phyloP scores from a whole-genome alignment of 2,113 vertebrate species.

The Poeciliopsis turrubarensis region DNA sequence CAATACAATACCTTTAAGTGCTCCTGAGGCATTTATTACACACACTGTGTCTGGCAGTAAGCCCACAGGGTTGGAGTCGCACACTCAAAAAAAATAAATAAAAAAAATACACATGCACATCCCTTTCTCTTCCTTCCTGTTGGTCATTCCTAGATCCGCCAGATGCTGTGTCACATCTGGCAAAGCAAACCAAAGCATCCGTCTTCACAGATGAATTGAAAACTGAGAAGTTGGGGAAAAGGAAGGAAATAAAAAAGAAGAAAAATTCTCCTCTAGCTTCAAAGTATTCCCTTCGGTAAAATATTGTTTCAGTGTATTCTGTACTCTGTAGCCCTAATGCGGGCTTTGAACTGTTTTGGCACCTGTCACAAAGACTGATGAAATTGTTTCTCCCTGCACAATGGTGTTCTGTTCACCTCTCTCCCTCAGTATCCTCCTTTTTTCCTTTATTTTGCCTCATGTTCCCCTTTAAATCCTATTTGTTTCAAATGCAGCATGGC shows the following conservation, averaged over 20 bases:
- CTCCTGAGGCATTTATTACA: background rate
- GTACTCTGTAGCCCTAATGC: slow-evolving; percentile 58
- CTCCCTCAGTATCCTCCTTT: slow-evolving; percentile 9
- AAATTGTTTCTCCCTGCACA: slow-evolving; percentile 51
- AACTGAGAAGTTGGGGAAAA: slow-evolving; percentile 32
- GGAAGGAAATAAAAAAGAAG: slow-evolving; percentile 11
- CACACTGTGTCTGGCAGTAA: background rate
- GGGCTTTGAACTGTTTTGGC: slow-evolving; percentile 67
- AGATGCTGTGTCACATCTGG: slow-evolving; percentile 54
- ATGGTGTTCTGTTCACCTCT: slow-evolving; percentile 28
- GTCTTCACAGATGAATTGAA: slow-evolving; percentile 51
- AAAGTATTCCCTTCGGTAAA: slow-evolving; percentile 59
- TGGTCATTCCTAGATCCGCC: slow-evolving; percentile 29
- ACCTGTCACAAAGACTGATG: slow-evolving; percentile 66
- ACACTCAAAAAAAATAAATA: background rate
- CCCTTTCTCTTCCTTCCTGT: background rate
- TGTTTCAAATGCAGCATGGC: background rate
- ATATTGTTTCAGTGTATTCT: slow-evolving; percentile 65
- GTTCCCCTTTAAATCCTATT: slow-evolving; percentile 4
- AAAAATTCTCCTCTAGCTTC: slow-evolving; percentile 38
- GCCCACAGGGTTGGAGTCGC: background rate
- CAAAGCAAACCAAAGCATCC: slow-evolving; percentile 50
- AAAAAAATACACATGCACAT: slow-evolving; percentile 5
- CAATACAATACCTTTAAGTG: background rate
- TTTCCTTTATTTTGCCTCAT: slow-evolving; percentile 2